These are phyloP conservation scores for Avahi laniger DNA, from an alignment of 2,797 vertebrate species.

Conservation along the genomic window DNA sequence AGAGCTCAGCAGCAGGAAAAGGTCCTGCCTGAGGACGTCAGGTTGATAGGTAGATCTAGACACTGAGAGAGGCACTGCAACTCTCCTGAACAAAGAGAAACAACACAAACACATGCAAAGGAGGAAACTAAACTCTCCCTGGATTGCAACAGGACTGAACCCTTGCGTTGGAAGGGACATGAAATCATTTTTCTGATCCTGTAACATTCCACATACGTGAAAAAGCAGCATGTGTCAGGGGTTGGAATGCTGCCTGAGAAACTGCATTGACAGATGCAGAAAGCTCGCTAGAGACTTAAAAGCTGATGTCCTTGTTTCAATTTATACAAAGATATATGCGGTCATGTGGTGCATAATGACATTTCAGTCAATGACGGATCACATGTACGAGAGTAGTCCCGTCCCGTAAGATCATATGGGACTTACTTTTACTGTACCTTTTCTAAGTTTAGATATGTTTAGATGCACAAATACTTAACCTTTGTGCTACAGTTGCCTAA, in stretches of 20 bases:
- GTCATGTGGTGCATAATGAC: background rate
- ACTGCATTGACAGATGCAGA: background rate
- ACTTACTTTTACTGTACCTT: background rate
- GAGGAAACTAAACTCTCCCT: background rate
- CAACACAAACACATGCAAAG: background rate
- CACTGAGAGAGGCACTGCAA: background rate
- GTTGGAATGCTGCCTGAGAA: background rate
- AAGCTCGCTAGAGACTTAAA: background rate
- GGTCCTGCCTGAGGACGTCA: background rate
- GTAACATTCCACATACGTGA: background rate
- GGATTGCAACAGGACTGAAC: background rate
- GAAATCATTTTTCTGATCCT: background rate
- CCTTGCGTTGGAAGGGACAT: background rate
- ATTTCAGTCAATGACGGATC: background rate
- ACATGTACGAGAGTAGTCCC: background rate
- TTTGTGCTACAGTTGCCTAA: background rate
- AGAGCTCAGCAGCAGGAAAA: background rate
- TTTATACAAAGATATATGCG: background rate
- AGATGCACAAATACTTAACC: background rate
- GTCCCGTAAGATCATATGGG: background rate
- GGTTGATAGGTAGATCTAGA: rapidly evolving
- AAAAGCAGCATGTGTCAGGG: background rate
- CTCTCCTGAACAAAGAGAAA: background rate
- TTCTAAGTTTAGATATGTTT: background rate
- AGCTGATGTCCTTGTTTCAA: background rate